Base-by-base conservation (phyloP, 2,113 vertebrate species). In the Pterophyllum scalare region DNA sequence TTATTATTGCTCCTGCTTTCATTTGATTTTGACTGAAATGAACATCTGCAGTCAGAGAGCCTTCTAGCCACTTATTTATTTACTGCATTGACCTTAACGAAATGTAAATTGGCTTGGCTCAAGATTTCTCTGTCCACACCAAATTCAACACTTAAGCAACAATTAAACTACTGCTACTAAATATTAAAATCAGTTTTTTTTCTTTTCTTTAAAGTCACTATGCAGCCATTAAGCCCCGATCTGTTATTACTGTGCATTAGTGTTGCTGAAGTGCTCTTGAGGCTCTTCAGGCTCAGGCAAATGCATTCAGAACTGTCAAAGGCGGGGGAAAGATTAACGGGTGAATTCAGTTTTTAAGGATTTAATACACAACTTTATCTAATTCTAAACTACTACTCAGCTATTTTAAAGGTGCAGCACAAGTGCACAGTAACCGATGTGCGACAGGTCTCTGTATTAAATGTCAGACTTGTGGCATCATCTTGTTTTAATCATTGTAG, bases 181-280 rank as follows among this genome's bases (percentile, higher is more conserved):
- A 72, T 54, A 52, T 52, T 72, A 33, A 72, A 72, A 26, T 54
- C 24, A 4, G 26, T 72, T 11, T 72, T 31, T 72, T 24, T 20
- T 11, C 19, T 0, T 43, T 24, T 43, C 65, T 81, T 75, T 35
- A 70, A 80, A 83, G 38, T 56, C 28, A 56, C 49, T 5, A 35
- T 49, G 31, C 10, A 59, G 67, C 81, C 49, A 76, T 46, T 72
- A 75, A 77, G 56, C 54, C 14, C 31, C 7, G 40, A 81, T 78
- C 74, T 56, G 77, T 85, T 57, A 70, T 79, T 38, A 75, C 22
- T 57, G 7, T 54, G 77, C 80, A 52, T 83, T 76, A 79, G 64
- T 52, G 74, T 19, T 38, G 24, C 26, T 75, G n/a, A 60, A 65
- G 80, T 84, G 81, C 81, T 70, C 72, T 78, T 22, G 14, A 70